Evolutionary conservation across 1,140 invertebrate species (phyloP).

Genomic region (Lepidotrigona ventralis): DNA sequence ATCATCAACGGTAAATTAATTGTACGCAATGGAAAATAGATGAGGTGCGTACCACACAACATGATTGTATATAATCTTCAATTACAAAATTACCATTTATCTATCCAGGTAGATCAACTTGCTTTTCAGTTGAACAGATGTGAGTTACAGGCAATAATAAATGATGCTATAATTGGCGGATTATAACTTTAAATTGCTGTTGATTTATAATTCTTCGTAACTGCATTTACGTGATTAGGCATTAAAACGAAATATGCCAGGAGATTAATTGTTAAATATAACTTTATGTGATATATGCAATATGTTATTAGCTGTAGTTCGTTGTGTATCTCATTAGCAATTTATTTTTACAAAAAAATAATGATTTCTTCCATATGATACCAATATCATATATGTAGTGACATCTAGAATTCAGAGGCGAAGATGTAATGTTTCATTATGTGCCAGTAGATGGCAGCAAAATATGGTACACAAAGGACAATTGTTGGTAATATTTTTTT

Average conservation of each 20-base stretch:
- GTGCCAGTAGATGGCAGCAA: not conserved
- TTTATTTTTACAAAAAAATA: not conserved
- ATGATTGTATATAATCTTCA: slow-evolving; percentile 20
- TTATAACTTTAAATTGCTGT: not conserved
- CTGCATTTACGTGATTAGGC: not conserved
- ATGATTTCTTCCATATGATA: not conserved
- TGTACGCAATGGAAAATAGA: slow-evolving; percentile 36
- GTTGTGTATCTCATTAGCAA: not conserved
- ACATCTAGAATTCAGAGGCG: not conserved
- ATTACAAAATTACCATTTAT: slow-evolving; percentile 34
- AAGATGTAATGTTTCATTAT: not conserved
- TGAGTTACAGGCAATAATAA: not conserved
- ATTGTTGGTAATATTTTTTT: slow-evolving; percentile 34
- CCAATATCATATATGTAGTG: not conserved
- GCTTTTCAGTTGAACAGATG: not conserved
- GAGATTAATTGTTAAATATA: not conserved
- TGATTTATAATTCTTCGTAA: not conserved
- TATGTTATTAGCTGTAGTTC: not conserved
- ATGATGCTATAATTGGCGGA: not conserved
- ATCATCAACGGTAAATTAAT: slow-evolving; percentile 32
- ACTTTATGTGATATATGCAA: not conserved
- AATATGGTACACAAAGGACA: not conserved
- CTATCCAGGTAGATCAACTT: not conserved
- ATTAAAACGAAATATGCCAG: not conserved
- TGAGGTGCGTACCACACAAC: slow-evolving; percentile 16